Evolutionary conservation across 2,888 invertebrate genomes (phyloP), one percentile per base, ranked within the genome.

Genomic region (Sarcophaga caerulescens): DNA sequence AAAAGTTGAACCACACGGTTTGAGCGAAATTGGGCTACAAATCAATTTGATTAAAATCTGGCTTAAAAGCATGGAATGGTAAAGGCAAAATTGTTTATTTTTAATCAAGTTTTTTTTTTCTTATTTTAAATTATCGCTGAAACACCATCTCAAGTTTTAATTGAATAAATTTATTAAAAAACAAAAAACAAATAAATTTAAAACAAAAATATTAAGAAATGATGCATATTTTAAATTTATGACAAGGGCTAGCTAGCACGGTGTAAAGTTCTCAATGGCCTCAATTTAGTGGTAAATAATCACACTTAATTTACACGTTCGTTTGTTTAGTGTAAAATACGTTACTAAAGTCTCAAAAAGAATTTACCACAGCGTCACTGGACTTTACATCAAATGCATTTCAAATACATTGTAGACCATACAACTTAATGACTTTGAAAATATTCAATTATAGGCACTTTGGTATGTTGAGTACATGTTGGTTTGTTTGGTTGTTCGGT

Each of bases 31-130:
- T 76, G 45, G 44, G 74, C 76, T 25, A 71, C 86, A 86, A 86
- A 86, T 86, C 86, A 86, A 70, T 84, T 81, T 74, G 86, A 86
- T 84, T 74, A 70, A 23, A 74, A 84, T 86, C 86, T 45, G 65
- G 14, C 12, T 57, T 23, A 45, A 74, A 11, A 19, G 45, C 14
- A 62, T 62, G 19, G 57, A 62, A 78, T 59, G 69, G 70, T 8
- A 59, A 23, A 66, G 78, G 19, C 12, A 62, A 19, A 21, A 19
- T n/a, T 60, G 10, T 35, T 35, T n/a, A 2, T 1, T 60, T 60
- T 60, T 52, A 52, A 47, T 14, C 14, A 14, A 47, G 14, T 60
- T 60, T 60, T 60, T 60, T 60, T 14, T 21, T n/a, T n/a, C n/a
- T 60, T 60, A 11, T 12, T 14, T 66, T 8, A 35, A 35, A 2